These are phyloP conservation scores for Meles meles DNA, from an alignment of 2,113 vertebrate genomes.

Conservation along the genomic window DNA sequence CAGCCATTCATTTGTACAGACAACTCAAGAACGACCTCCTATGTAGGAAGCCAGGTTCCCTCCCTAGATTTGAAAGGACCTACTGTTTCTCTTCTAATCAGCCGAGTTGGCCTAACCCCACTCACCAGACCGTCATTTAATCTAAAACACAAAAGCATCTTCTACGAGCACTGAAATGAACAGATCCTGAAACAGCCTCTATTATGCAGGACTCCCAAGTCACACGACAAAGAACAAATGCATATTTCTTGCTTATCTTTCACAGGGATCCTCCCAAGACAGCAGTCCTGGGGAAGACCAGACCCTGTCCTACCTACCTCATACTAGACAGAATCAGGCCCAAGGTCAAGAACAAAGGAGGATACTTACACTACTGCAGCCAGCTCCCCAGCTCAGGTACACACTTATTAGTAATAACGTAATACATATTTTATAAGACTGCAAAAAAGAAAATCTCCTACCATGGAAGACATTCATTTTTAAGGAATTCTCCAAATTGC, in stretches of 20 bases:
- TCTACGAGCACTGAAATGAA: slow-evolving; percentile 3
- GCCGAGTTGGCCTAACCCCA: not conserved
- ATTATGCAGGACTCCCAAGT: not conserved
- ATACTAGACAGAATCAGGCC: not conserved
- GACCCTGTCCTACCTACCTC: not conserved
- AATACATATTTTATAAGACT: not conserved
- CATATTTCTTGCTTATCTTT: not conserved
- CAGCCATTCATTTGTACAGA: not conserved
- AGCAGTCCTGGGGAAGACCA: not conserved
- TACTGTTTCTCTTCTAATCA: not conserved
- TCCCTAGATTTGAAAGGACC: not conserved
- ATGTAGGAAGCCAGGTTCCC: not conserved
- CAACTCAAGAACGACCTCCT: not conserved
- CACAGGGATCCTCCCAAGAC: not conserved
- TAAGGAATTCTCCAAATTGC: slow-evolving; percentile 21
- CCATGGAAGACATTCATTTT: not conserved
- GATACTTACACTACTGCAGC: not conserved
- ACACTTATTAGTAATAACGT: not conserved
- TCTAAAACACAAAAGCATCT: slow-evolving; percentile 21
- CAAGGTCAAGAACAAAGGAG: not conserved
- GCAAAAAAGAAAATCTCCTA: not conserved
- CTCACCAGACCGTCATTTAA: not conserved
- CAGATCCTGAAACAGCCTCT: slow-evolving; percentile 11
- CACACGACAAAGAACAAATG: not conserved
- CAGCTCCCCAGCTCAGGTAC: not conserved